These are phyloP conservation scores for Melanogrammus aeglefinus DNA, from an alignment of 2,797 vertebrate genomes.

Conservation along the genomic window DNA sequence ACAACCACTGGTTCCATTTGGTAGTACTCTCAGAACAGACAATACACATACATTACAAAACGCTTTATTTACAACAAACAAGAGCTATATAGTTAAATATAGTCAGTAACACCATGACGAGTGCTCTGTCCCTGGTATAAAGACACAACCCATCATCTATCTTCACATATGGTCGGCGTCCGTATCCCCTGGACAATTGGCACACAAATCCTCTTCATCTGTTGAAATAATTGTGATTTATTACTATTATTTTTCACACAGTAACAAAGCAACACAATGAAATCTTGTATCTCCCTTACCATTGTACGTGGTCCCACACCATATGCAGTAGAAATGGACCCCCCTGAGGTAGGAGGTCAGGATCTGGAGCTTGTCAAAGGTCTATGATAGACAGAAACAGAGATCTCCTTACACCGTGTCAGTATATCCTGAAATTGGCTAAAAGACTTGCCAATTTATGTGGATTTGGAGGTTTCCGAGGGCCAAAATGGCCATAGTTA, in stretches of 20 bases:
- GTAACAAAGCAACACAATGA: background rate
- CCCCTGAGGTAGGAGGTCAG: slow-evolving; percentile 89
- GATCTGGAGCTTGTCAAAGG: slow-evolving; percentile 84
- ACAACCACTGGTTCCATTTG: background rate
- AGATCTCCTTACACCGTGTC: background rate
- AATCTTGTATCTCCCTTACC: slow-evolving; percentile 77
- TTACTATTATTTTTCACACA: background rate
- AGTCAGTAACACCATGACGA: background rate
- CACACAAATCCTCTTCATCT: slow-evolving; percentile 86
- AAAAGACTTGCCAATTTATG: too few relatives aligned
- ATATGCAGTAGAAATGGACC: slow-evolving; percentile 90
- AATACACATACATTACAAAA: background rate
- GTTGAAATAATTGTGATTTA: slow-evolving; percentile 28
- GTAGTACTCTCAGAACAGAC: background rate
- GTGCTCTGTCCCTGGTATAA: background rate
- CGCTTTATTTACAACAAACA: background rate
- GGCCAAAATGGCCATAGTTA: background rate
- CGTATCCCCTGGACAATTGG: slow-evolving; percentile 88
- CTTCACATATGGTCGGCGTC: slow-evolving; percentile 86
- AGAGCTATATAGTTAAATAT: background rate
- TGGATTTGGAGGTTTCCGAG: background rate
- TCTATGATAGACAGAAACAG: slow-evolving; percentile 63
- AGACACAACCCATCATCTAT: background rate
- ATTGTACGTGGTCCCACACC: slow-evolving; percentile 93
- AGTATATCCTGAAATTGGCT: too few relatives aligned